Percentiles rank a stretch among this genome's conserved stretches.
These are phyloP conservation scores for Ophiodon elongatus DNA, from an alignment of 2,113 vertebrate genomes.

Conservation along the genomic window DNA sequence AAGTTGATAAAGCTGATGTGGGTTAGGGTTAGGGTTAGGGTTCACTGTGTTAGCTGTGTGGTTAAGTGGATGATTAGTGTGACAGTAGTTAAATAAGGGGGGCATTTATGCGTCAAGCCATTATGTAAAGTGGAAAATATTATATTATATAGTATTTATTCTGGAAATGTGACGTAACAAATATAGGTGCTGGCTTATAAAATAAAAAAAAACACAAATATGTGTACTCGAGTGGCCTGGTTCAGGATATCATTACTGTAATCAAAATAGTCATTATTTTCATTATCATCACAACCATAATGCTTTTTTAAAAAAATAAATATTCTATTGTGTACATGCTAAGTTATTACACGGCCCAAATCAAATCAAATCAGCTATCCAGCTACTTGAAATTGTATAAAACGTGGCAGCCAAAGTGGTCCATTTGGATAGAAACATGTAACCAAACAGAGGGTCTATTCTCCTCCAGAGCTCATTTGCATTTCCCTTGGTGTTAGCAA, in stretches of 20 bases:
- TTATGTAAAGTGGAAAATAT: not conserved
- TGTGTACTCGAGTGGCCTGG: not conserved
- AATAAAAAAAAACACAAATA: not conserved
- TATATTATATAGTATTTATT: no score
- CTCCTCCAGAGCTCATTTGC: constrained; percentile 66
- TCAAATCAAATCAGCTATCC: not conserved
- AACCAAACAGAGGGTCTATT: constrained; percentile 64
- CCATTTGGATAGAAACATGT: constrained; percentile 63
- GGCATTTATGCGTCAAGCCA: not conserved
- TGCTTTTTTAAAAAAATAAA: no score
- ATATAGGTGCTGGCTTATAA: not conserved
- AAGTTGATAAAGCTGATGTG: not conserved
- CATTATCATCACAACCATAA: not conserved
- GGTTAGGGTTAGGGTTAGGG: no score
- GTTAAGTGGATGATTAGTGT: not conserved
- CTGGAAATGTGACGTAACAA: not conserved
- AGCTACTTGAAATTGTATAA: constrained; percentile 50
- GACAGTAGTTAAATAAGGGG: not conserved
- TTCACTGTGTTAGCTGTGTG: no score
- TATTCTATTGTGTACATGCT: not conserved
- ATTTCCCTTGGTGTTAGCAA: constrained; percentile 70
- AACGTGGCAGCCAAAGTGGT: constrained; percentile 53
- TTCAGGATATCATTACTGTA: not conserved
- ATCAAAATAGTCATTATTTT: not conserved
- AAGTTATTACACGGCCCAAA: not conserved